Base-by-base conservation (phyloP, 2,888 invertebrate genomes). In the Mactromeris polynyma region DNA sequence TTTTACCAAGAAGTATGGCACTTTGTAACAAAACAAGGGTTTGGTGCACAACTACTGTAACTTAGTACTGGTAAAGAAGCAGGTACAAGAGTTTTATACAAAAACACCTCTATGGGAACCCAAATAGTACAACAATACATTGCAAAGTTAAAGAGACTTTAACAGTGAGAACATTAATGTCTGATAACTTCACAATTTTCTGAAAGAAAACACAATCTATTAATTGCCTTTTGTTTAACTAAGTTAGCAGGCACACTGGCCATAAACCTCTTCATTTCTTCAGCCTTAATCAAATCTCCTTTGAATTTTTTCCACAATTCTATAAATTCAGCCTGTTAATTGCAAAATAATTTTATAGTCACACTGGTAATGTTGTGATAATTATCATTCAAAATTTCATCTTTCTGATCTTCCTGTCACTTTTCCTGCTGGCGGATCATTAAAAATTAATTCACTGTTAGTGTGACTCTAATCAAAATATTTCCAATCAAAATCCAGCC, bases 401-500 rank as follows among this genome's bases (percentile, higher is more conserved):
- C 87, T 85, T 81, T 80, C 79, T 42, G 80, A 26, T 73, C n/a
- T 83, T 36, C 19, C 42, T 82, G 85, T 86, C 86, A 83, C 36
- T n/a, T 83, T 64, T 40, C 64, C 82, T 89, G 81, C 88, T 87
- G 85, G 77, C 80, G 19, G 88, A 83, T 90, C 88, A 90, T 91
- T 88, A 91, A 91, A 90, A 84, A 91, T 90, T 91, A 79, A 91
- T 90, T 79, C 69, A 51, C 19, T 54, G 79, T 42, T 84, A 79
- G 88, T 81, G 89, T 83, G 81, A 91, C 54, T 88, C 85, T 78
- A 85, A 90, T 89, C 86, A 87, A 84, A 90, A 87, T 77, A 83
- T 58, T 85, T 88, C 90, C 42, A 86, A 90, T 90, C 80, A 90
- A 86, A 77, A 83, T 42, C 46, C 54, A 19, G 81, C 86, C 85